Evolutionary conservation across 2,113 vertebrate species (phyloP).

Genomic region (Cynocephalus volans): DNA sequence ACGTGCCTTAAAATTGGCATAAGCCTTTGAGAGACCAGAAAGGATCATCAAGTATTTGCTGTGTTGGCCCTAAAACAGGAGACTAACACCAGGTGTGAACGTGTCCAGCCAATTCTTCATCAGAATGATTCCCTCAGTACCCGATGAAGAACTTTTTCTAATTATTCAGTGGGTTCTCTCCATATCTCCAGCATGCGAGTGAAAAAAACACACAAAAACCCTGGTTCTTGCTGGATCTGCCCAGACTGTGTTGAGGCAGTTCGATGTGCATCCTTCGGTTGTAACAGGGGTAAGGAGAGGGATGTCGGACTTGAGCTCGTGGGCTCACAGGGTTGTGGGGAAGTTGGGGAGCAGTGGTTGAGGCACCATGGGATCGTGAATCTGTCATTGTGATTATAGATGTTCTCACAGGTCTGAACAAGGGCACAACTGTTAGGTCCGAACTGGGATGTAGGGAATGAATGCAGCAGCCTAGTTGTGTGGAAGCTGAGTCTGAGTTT

Average conservation of each 20-base stretch:
- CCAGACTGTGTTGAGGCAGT: not conserved
- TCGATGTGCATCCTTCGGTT: not conserved
- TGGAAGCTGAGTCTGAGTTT: not conserved
- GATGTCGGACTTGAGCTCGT: not conserved
- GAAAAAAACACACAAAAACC: not conserved
- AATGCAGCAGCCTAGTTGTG: not conserved
- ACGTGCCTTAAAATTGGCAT: not conserved
- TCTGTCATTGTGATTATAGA: not conserved
- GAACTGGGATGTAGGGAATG: not conserved
- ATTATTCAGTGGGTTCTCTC: not conserved
- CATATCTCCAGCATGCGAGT: fast-evolving
- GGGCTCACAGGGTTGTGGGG: not conserved
- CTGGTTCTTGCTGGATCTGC: not conserved
- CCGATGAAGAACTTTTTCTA: not conserved
- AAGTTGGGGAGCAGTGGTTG: not conserved
- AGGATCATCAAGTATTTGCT: not conserved
- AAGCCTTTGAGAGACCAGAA: not conserved
- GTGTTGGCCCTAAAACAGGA: not conserved
- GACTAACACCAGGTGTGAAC: fast-evolving
- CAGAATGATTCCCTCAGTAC: not conserved
- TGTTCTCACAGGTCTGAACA: not conserved
- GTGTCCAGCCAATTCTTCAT: not conserved
- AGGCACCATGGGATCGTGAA: fast-evolving
- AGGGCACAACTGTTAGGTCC: not conserved
- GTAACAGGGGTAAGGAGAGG: not conserved